phyloP scores from a whole-genome alignment of 35 echinoderm and acorn worm genomes.

The Anneissia japonica region DNA sequence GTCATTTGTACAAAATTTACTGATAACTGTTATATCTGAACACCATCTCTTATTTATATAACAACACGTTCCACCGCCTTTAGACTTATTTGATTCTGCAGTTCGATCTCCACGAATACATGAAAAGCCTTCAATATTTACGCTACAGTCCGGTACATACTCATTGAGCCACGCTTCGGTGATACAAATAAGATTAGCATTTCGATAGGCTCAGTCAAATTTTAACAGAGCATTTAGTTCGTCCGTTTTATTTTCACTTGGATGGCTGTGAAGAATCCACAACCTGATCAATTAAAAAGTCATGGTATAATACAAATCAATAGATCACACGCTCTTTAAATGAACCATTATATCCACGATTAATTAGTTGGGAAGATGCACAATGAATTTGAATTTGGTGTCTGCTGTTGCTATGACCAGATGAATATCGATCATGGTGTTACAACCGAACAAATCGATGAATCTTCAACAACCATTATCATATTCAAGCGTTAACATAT shows the following conservation, averaged over 20 bases:
- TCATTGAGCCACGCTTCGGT: conserved; percentile 57
- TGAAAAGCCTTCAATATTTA: conserved; percentile 16
- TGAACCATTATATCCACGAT: too few relatives aligned
- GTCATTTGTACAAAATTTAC: conserved; percentile 33
- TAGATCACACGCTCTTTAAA: too few relatives aligned
- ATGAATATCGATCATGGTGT: too few relatives aligned
- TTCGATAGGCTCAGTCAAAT: conserved; percentile 8
- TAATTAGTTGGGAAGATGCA: too few relatives aligned
- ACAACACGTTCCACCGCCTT: conserved; percentile 34
- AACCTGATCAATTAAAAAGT: too few relatives aligned
- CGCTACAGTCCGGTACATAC: conserved; percentile 4
- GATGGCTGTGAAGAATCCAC: too few relatives aligned
- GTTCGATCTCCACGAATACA: conserved; percentile 31
- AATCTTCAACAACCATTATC: too few relatives aligned
- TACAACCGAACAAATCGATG: too few relatives aligned
- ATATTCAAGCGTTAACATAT: too few relatives aligned
- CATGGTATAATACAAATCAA: too few relatives aligned
- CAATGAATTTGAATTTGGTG: too few relatives aligned
- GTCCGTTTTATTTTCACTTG: background rate
- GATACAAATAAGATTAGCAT: conserved; percentile 26
- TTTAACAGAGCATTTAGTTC: background rate
- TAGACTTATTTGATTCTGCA: conserved; percentile 31
- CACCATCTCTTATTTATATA: conserved; percentile 62
- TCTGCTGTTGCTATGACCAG: too few relatives aligned
- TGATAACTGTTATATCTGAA: conserved; percentile 1